Evolutionary conservation across 2,113 vertebrate species (phyloP), one percentile per base, ranked within the genome.

Genomic region (Sinocyclocheilus rhinocerous): DNA sequence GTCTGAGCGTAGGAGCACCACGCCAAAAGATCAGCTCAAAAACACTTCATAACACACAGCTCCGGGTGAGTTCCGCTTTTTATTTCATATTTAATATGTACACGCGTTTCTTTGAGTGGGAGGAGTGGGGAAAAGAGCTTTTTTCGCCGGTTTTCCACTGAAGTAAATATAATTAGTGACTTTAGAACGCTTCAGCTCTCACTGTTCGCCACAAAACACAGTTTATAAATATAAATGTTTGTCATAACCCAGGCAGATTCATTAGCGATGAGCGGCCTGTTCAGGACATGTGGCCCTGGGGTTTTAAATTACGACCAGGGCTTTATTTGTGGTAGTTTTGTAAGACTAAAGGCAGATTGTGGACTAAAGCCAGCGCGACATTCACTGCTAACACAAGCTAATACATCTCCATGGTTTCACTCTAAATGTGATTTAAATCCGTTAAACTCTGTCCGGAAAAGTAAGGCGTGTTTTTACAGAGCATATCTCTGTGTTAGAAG

Each of bases 1-100:
- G 85, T 90, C 91, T 91, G 92, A 91, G 90, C 83, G 91, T 82
- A 84, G 83, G 87, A 89, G 86, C 92, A 86, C 18, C 87, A 86
- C 86, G 82, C 82, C 67, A 84, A 84, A 86, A 72, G 69, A 84
- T 73, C 89, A 88, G 87, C 81, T 87, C 91, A 86, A 89, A 89
- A 88, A 90, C 90, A 92, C 90, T 87, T 90, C 88, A 22, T 52
- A 82, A 52, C 67, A 73, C 81, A 75, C 69, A 57, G 12, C 81
- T 86, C 55, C 45, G 85, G 84, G 85, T 86, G 50, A 86, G 85
- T 82, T 61, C 69, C 42, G 26, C 45, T 36, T 82, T 59, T 86
- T 45, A 59, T 52, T 81, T 52, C 15, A 59, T 22, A 12, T 26
- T 20, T 82, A 11, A 36, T 67, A 79, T 45, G 42, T 52, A 52